These are phyloP conservation scores for Ifrita kowaldi DNA, from an alignment of 2,113 vertebrate species.

Conservation along the genomic window DNA sequence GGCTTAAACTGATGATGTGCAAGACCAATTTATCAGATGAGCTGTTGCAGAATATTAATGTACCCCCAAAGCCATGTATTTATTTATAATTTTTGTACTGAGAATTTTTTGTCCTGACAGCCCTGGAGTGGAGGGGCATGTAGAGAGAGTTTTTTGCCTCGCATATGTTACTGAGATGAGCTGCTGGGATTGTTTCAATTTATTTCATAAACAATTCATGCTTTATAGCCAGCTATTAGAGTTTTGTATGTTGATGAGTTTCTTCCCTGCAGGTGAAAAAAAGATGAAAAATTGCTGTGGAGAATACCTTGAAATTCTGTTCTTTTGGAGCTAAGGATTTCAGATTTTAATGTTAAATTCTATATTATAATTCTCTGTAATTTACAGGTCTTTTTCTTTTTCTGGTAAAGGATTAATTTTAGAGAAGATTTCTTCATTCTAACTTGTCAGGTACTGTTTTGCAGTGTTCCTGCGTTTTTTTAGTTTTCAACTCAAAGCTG, in stretches of 20 bases:
- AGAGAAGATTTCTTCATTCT: not conserved
- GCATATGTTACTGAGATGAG: not conserved
- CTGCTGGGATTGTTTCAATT: not conserved
- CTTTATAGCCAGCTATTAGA: not conserved
- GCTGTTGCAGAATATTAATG: not conserved
- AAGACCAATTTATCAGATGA: not conserved
- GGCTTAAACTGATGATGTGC: not conserved
- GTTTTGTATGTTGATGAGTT: not conserved
- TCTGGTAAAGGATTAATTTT: not conserved
- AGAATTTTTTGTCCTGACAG: not conserved
- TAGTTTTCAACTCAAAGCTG: not conserved
- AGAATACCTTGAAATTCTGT: not conserved
- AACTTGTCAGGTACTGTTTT: not conserved
- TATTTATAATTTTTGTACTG: not conserved
- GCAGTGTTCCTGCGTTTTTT: not conserved
- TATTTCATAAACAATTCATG: not conserved
- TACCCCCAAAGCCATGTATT: not conserved
- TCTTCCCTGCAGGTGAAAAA: not conserved
- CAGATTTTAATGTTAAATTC: not conserved
- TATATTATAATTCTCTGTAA: not conserved
- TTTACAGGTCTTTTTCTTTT: not conserved
- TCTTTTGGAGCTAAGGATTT: not conserved
- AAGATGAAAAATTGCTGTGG: not conserved
- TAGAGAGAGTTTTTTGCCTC: not conserved
- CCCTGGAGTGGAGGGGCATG: rapidly evolving